Evolutionary conservation across 1,140 invertebrate genomes (phyloP), one percentile per base, ranked within the genome.

Genomic region (Kradibia gibbosae): DNA sequence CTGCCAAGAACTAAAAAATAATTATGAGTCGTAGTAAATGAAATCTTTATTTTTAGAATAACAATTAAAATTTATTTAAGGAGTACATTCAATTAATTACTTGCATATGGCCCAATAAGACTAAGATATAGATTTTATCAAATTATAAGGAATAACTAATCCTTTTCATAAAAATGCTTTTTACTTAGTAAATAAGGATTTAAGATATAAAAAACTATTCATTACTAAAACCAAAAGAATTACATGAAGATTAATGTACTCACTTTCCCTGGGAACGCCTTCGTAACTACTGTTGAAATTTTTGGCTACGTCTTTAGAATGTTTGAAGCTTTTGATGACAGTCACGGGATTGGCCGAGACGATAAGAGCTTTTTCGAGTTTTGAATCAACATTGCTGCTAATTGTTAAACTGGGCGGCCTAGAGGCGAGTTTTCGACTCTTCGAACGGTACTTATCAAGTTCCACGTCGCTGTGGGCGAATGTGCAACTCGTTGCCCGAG

Each of bases 391-490:
- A 71, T 80, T 86, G 25, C 84, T 85, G 22, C 82, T 86, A 5
- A 86, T 39, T 10, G 88, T 78, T 8, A 48, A 39, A 62, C 84
- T 81, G 82, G 81, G 88, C 20, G 88, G 84, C 77, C 89, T 88
- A 39, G 90, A 87, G 70, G 86, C 91, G 53, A 91, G 87, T 84
- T 94, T 94, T 50, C 93, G 87, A 86, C 92, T 93, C 86, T 93
- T 93, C 5, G 92, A 92, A 78, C 93, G 88, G 84, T 93, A 93
- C 93, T 95, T 96, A 87, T 98, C 97, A 25, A 98, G 91, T 90
- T 99, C 97, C 81, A 97, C 95, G 81, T 96, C 95, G 13, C 96
- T 97, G 89, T 99, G 97, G 42, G 97, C 97, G 92, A 98, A 98
- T 0, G 96, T 98, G 89, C 98, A 99, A 86, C 94, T 95, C 28